These are phyloP conservation scores for Drosophila athabasca DNA, from an alignment of 1,140 invertebrate species.

Conservation along the genomic window DNA sequence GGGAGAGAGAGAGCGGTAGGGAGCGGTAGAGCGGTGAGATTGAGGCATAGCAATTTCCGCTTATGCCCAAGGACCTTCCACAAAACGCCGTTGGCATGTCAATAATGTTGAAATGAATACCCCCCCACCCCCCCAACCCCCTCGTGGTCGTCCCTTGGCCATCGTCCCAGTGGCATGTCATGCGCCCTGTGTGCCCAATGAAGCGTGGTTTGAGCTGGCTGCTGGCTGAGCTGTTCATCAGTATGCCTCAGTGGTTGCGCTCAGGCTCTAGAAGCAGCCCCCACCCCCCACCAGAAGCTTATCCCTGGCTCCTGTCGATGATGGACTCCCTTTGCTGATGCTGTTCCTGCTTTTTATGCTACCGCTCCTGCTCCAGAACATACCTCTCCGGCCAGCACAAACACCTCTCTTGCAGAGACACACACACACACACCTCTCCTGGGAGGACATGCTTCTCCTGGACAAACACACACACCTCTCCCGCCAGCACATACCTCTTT, in stretches of 20 bases:
- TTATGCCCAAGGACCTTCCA: slow-evolving; percentile 43
- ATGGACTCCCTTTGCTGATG: no score
- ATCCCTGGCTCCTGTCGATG: no score
- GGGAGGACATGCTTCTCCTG: no score
- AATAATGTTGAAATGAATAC: slow-evolving; percentile 78
- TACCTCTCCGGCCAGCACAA: slow-evolving; percentile 26
- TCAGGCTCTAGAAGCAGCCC: slow-evolving; percentile 2
- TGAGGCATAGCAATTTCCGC: slow-evolving; percentile 54
- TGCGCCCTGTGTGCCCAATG: slow-evolving; percentile 47
- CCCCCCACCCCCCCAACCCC: slow-evolving; percentile 15
- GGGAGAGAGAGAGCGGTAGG: no score
- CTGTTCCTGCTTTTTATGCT: neutral
- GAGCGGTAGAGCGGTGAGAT: no score
- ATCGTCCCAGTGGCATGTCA: slow-evolving; percentile 29
- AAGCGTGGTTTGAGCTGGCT: slow-evolving; percentile 26
- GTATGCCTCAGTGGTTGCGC: slow-evolving; percentile 34
- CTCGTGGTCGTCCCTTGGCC: neutral
- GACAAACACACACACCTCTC: slow-evolving; percentile 9
- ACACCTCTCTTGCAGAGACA: slow-evolving; percentile 20
- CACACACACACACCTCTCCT: slow-evolving; percentile 43
- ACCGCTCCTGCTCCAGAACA: neutral
- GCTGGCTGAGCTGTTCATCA: slow-evolving; percentile 43
- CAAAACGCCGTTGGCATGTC: slow-evolving; percentile 74
- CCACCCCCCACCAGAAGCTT: neutral
- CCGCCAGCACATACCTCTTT: slow-evolving; percentile 51